A percentile compares a stretch with the other conserved stretches of the same genome.
These are phyloP conservation scores for Meloe dianella DNA, from an alignment of 2,888 invertebrate species.

Conservation along the genomic window DNA sequence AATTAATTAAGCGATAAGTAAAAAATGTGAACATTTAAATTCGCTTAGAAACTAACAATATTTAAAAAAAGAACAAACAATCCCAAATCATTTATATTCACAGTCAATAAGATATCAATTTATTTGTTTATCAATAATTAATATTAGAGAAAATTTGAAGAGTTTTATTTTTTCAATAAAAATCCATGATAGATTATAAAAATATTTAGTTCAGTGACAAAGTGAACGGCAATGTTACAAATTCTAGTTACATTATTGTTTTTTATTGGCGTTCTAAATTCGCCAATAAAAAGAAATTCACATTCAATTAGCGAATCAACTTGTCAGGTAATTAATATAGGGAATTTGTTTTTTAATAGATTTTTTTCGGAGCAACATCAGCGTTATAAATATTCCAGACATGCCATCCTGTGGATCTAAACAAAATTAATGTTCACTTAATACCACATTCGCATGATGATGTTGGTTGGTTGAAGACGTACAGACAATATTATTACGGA, in stretches of 20 bases:
- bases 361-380: not conserved
- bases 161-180: too few relatives aligned
- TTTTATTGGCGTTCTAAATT: not conserved
- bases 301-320: not conserved
- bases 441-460: constrained; percentile 92
- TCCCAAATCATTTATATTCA: too few relatives aligned
- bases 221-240: not conserved
- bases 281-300: not conserved
- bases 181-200: too few relatives aligned
- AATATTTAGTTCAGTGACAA: not conserved
- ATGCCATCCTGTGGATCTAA: constrained; percentile 66
- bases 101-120: too few relatives aligned
- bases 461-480: constrained; percentile 93
- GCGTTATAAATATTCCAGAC: constrained; percentile 58
- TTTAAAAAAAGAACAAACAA: too few relatives aligned
- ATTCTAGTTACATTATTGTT: not conserved
- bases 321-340: not conserved
- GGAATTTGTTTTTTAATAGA: not conserved
- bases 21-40: not conserved
- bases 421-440: constrained; percentile 80
- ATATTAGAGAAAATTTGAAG: too few relatives aligned
- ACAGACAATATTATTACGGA: constrained; percentile 91
- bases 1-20: not conserved
- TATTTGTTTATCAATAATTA: too few relatives aligned
- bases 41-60: not conserved